Conservation (phyloP, 2,113 vertebrate genomes). For the Apistogramma diplotaenia region DNA sequence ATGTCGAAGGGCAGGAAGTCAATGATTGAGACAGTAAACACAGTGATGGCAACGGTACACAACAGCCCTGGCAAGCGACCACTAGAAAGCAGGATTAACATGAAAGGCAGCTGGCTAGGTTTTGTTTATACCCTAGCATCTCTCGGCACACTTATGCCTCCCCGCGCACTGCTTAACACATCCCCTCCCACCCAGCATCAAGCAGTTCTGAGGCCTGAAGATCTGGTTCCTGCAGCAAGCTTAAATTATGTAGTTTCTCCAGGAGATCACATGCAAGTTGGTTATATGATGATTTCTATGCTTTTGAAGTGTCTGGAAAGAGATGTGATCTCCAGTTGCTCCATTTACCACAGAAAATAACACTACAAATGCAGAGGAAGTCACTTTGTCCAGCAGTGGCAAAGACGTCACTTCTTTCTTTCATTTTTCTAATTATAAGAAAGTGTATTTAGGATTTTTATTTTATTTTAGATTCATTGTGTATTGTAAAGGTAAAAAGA, state of each 20-base stretch:
- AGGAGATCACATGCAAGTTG: background rate
- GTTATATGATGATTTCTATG: background rate
- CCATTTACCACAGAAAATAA: background rate
- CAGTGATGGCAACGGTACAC: background rate
- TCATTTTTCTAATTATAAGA: background rate
- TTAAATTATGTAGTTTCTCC: background rate
- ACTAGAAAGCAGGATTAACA: background rate
- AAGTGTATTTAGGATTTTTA: background rate
- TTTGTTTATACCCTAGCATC: background rate
- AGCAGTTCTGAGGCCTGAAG: background rate
- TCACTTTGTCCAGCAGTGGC: background rate
- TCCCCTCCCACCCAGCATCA: background rate
- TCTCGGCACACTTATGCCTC: background rate
- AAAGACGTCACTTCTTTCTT: background rate
- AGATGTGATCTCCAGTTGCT: background rate
- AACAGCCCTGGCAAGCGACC: background rate
- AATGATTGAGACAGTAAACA: background rate
- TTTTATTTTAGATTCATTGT: background rate
- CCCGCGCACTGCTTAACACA: background rate
- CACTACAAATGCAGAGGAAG: background rate
- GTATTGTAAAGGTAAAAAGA: background rate
- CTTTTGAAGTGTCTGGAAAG: background rate
- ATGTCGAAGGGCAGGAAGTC: background rate
- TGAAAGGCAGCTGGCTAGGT: background rate
- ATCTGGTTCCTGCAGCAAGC: background rate